phyloP scores from a whole-genome alignment of 2,888 invertebrate genomes.

The Dryocosmus kuriphilus region DNA sequence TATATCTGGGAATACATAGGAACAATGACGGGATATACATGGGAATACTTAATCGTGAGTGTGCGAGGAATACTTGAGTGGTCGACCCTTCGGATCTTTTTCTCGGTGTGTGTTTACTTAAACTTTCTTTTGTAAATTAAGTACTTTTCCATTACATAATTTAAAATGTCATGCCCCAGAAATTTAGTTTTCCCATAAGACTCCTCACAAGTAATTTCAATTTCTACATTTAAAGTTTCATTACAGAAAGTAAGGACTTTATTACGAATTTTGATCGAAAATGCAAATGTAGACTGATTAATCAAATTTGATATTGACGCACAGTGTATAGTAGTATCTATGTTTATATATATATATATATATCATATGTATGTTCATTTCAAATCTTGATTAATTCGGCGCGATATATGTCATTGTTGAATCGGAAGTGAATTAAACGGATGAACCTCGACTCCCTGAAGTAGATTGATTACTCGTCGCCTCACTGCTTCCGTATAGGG shows the following conservation, averaged over 20 bases:
- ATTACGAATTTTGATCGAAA: background rate
- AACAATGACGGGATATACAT: too few species aligned
- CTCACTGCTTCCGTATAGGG: constrained; percentile 42
- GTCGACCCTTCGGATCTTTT: too few species aligned
- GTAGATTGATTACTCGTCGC: constrained; percentile 49
- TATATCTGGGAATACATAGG: too few species aligned
- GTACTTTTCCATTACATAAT: too few species aligned
- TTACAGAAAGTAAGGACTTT: background rate
- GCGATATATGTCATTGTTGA: constrained; percentile 19
- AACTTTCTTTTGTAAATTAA: too few species aligned
- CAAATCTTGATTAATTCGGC: constrained; percentile 20
- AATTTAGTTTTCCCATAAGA: too few species aligned
- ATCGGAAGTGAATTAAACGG: constrained; percentile 14
- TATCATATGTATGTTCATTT: background rate
- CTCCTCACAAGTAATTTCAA: too few species aligned
- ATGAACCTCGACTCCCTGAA: constrained; percentile 33
- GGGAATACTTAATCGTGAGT: too few species aligned
- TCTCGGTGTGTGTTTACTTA: too few species aligned
- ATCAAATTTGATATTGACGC: background rate
- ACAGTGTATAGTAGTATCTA: background rate
- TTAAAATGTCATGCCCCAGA: too few species aligned
- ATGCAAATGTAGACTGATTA: constrained; percentile 13
- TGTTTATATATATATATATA: background rate
- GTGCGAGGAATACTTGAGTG: too few species aligned
- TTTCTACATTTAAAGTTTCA: too few species aligned